Evolutionary conservation across 1,140 invertebrate genomes (phyloP), one percentile per base, ranked within the genome.

Genomic region (Bombus sibiricus): DNA sequence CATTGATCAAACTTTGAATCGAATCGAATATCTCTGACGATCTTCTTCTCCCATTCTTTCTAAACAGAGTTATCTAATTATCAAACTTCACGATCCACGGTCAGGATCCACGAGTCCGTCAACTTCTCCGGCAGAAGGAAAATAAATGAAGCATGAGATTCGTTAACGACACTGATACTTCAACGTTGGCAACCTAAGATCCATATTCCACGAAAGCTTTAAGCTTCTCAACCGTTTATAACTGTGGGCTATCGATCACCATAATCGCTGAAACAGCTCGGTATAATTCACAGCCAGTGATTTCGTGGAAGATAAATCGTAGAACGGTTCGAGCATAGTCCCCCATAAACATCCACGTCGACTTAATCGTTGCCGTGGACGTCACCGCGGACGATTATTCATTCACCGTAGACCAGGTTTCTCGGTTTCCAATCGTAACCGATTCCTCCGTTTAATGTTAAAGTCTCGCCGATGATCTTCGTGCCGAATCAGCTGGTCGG

Each of bases 381-480:
- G 32, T 57, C 34, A 39, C 34, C 25, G 34, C 32, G 74, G 3
- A 28, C 47, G 53, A 59, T 76, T 32, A 53, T 53, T 75, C 43
- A 53, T 75, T 47, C n/a, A 15, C 37, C 37, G 25, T 41, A 32
- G 25, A 37, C 34, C 8, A 32, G 32, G 18, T 5, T 39, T 5
- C 12, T 8, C 22, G 1, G 32, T 69, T 77, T 5, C 18, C 1
- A 18, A 3, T 8, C 22, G 18, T 81, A 88, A 87, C 62, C 47
- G 22, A 66, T 32, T 6, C 28, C n/a, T n/a, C 32, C 57, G 32
- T 77, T 80, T 76, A 28, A 53, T 77, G 41, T 95, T 93, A 3
- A 95, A 99, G 98, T 99, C 96, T 97, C 97, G 12, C 98, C 98
- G 39, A 98, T 98, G 97, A 98, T 98, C 91, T 98, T 97, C 97